Evolutionary conservation across 1,140 invertebrate species (phyloP).

Genomic region (Heliconius congener): DNA sequence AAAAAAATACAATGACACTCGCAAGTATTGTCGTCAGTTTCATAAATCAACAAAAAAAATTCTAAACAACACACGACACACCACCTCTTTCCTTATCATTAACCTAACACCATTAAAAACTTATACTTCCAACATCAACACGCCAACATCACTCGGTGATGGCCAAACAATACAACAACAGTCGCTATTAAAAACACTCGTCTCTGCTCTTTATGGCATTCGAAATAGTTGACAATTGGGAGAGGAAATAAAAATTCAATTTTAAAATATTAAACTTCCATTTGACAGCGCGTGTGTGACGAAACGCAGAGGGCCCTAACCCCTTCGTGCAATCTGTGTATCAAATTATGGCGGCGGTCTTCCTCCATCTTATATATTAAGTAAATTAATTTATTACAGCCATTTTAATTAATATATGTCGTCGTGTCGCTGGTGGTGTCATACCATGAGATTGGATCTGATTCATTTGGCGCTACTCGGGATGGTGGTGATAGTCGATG

Average conservation of each 20-base stretch:
- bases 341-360: constrained; percentile 63
- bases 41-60: background rate
- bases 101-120: background rate
- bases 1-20: too few species aligned
- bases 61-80: background rate
- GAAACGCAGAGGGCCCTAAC: constrained; percentile 65
- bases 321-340: constrained; percentile 69
- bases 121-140: background rate
- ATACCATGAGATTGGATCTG: background rate
- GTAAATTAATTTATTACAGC: constrained; percentile 15
- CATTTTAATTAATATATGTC: constrained; percentile 3
- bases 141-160: background rate
- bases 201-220: background rate
- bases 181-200: constrained; percentile 27
- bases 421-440: background rate
- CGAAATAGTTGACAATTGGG: constrained; percentile 42
- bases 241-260: constrained; percentile 74
- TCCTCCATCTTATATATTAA: constrained; percentile 11
- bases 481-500: background rate
- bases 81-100: background rate
- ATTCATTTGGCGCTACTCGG: background rate
- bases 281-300: constrained; percentile 73
- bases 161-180: background rate
- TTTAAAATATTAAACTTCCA: constrained; percentile 76
- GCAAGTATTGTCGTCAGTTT: background rate